Evolutionary conservation across 2,797 vertebrate genomes (phyloP), one percentile per base, ranked within the genome.

Genomic region (Sebastes itinus): DNA sequence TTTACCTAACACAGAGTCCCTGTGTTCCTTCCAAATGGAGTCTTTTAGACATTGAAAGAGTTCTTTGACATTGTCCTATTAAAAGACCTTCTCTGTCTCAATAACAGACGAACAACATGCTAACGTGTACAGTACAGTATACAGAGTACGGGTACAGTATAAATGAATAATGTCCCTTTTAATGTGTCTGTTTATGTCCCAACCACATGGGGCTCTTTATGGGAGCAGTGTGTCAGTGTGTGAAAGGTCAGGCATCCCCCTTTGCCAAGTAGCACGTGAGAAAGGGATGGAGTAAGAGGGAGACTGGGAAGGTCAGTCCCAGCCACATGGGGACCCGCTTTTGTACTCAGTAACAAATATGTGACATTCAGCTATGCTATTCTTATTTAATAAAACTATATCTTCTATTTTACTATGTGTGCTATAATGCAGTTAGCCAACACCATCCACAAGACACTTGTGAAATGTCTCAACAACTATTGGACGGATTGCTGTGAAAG

Each of bases 191-290:
- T 81, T 79, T 77, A 49, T 82, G 64, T 73, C 60, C 52, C 23
- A 30, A 23, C 27, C 68, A 81, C 74, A 72, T 80, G 80, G 30
- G 55, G 33, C 42, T 88, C 71, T 32, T 22, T 89, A 38, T 73
- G 65, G 75, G 78, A 78, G 32, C 75, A 91, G 73, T 89, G 80
- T 89, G 88, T 88, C 83, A 94, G 83, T 94, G 78, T 87, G 90
- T 83, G 72, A 93, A 92, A 93, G 89, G 91, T 94, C 88, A 88
- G 55, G 54, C 35, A 35, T 72, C 71, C 54, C 5, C n/a, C n/a
- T 58, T 33, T 68, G 67, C 54, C 58, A 63, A 13, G 23, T 2
- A 64, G 14, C 35, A 68, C 63, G 65, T 10, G 68, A 13, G 20
- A 25, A 66, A 66, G 22, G 30, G 67, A 75, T 30, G 10, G 66